Conservation (phyloP, 2,113 vertebrate species). For the Microtus pennsylvanicus region DNA sequence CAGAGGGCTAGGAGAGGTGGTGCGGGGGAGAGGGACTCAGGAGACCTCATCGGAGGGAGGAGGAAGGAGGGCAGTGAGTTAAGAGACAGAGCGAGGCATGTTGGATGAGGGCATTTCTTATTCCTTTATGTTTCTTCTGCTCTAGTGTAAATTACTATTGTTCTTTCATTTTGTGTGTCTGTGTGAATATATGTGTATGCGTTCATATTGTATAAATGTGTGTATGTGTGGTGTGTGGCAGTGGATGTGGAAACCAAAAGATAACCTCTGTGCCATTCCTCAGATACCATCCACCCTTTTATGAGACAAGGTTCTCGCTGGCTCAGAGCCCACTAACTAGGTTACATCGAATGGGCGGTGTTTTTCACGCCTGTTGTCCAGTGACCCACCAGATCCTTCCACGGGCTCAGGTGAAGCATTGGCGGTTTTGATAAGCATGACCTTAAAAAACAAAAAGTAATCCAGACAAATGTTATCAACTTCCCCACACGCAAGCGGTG, state of each 20-base stretch:
- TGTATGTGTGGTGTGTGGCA: not conserved
- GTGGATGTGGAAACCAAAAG: not conserved
- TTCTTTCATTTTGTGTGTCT: not conserved
- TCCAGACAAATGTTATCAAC: not conserved
- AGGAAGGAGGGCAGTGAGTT: not conserved
- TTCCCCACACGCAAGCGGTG: not conserved
- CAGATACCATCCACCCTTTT: not conserved
- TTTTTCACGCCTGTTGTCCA: not conserved
- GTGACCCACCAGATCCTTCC: not conserved
- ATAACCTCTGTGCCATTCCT: not conserved
- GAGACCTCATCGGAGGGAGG: not conserved
- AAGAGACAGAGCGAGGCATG: not conserved
- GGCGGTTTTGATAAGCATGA: not conserved
- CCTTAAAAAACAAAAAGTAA: not conserved
- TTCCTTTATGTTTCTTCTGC: not conserved
- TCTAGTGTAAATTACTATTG: not conserved
- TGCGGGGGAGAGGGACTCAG: fast-evolving
- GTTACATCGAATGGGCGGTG: not conserved
- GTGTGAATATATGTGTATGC: not conserved
- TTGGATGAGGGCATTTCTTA: not conserved
- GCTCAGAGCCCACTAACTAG: not conserved
- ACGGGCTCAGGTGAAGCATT: not conserved
- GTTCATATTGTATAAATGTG: not conserved
- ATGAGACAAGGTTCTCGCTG: not conserved
- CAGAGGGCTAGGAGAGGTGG: not conserved